phyloP scores from a whole-genome alignment of 1,140 invertebrate genomes.

The Papilio glaucus region DNA sequence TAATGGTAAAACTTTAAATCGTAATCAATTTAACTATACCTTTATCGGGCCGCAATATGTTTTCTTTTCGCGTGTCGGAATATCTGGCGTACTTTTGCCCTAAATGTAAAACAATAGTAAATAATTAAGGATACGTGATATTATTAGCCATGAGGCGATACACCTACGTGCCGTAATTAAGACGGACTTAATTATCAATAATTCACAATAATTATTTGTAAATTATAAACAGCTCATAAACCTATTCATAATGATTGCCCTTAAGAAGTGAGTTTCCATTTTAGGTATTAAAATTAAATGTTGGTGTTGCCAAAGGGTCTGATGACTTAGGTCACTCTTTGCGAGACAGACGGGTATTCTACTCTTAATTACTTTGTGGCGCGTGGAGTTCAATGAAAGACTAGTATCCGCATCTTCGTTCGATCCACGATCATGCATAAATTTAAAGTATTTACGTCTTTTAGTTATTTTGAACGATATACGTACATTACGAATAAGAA shows the following conservation, averaged over 20 bases:
- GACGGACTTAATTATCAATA: constrained; percentile 4
- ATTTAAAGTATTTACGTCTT: too few species aligned
- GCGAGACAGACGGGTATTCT: too few species aligned
- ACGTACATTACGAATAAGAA: neutral
- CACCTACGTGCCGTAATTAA: neutral
- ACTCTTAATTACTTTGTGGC: too few species aligned
- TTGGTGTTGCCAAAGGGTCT: too few species aligned
- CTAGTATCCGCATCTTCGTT: too few species aligned
- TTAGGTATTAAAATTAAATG: too few species aligned
- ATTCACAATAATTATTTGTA: constrained; percentile 2
- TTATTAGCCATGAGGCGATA: constrained; percentile 27
- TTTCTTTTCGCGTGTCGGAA: neutral
- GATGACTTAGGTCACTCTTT: too few species aligned
- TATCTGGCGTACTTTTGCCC: constrained; percentile 24
- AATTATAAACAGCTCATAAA: neutral
- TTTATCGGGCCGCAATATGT: neutral
- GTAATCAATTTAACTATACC: neutral
- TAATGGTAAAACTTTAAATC: neutral
- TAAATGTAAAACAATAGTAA: constrained; percentile 34
- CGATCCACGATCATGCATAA: too few species aligned
- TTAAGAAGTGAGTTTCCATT: too few species aligned
- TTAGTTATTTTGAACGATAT: neutral
- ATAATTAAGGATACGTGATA: constrained; percentile 29
- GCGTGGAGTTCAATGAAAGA: too few species aligned
- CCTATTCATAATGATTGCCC: too few species aligned